These are phyloP conservation scores for Dromius quadrimaculatus DNA, from an alignment of 2,888 invertebrate species.

Conservation along the genomic window DNA sequence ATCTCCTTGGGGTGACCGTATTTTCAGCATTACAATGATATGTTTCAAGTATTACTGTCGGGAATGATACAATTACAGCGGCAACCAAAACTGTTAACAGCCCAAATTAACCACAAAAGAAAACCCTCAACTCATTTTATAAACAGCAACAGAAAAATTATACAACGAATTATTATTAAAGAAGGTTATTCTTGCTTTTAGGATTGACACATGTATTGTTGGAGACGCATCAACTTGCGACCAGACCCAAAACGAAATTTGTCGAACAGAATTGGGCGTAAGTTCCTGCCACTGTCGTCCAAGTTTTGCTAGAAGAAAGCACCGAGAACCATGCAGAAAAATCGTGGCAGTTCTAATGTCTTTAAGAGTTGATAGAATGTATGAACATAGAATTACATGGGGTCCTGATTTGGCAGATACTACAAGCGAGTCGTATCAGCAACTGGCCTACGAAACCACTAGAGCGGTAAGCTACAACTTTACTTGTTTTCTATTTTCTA, in stretches of 20 bases:
- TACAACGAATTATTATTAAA: background rate
- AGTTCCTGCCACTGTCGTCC: slow-evolving; percentile 91
- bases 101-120: too few relatives aligned
- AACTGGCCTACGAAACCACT: slow-evolving; percentile 87
- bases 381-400: slow-evolving; percentile 85
- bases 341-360: slow-evolving; percentile 84
- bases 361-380: slow-evolving; percentile 84
- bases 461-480: slow-evolving; percentile 90
- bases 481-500: too few relatives aligned
- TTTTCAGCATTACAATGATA: too few relatives aligned
- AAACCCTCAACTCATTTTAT: slow-evolving; percentile 3
- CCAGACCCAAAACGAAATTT: slow-evolving; percentile 87
- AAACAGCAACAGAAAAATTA: background rate
- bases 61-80: too few relatives aligned
- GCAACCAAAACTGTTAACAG: too few relatives aligned
- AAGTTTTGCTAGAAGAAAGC: slow-evolving; percentile 78
- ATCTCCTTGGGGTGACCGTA: too few relatives aligned
- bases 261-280: slow-evolving; percentile 87
- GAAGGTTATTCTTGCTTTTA: too few relatives aligned
- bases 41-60: too few relatives aligned
- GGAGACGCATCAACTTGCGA: slow-evolving; percentile 94
- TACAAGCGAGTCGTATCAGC: slow-evolving; percentile 84
- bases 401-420: slow-evolving; percentile 79
- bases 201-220: slow-evolving; percentile 94
- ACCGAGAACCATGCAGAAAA: slow-evolving; percentile 81